Percentiles rank a stretch among this genome's conserved stretches.
phyloP scores from a whole-genome alignment of 2,797 vertebrate genomes.

The Cyclura pinguis region DNA sequence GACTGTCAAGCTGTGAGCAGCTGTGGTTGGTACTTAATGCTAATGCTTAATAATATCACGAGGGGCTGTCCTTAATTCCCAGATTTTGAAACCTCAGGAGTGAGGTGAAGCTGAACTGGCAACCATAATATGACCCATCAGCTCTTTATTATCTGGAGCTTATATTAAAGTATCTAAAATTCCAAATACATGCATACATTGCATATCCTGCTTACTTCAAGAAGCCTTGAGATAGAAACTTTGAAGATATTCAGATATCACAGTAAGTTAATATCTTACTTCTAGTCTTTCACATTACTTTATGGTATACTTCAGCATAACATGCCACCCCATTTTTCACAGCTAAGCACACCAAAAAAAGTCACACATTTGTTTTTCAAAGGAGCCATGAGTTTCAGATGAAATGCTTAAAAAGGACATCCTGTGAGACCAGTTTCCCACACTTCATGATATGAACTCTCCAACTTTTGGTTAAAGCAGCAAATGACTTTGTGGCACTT shows the following conservation, averaged over 20 bases:
- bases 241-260: conserved; percentile 60
- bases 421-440: not conserved
- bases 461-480: not conserved
- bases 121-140: not conserved
- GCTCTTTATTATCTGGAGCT: not conserved
- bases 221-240: not conserved
- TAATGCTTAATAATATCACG: too few species aligned
- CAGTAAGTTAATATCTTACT: conserved; percentile 61
- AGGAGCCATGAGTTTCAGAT: conserved; percentile 53
- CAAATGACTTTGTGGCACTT: not conserved
- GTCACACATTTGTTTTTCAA: conserved; percentile 48
- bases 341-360: conserved; percentile 59
- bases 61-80: too few species aligned
- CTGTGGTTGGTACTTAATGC: too few species aligned
- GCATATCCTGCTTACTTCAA: not conserved
- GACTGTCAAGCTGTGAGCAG: too few species aligned
- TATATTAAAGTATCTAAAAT: not conserved
- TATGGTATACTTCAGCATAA: conserved; percentile 65
- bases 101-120: too few species aligned
- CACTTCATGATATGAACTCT: not conserved
- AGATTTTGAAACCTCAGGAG: too few species aligned
- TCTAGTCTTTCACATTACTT: conserved; percentile 64
- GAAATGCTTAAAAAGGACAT: conserved; percentile 39
- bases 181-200: not conserved
- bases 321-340: conserved; percentile 65